phyloP scores from a whole-genome alignment of 2,113 vertebrate species.

The Lutjanus erythropterus region DNA sequence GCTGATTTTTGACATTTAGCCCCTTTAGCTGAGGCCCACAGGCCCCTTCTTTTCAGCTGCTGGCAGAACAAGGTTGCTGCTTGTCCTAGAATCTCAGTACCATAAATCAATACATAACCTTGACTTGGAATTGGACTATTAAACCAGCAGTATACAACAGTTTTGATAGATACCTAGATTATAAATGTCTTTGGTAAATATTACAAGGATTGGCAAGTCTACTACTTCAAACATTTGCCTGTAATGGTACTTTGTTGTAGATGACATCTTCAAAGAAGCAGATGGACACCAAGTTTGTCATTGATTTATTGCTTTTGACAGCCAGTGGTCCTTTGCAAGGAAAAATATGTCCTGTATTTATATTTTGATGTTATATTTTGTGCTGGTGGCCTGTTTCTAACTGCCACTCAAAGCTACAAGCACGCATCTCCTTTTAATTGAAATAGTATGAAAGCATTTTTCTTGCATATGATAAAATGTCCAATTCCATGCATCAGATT shows the following conservation, averaged over 20 bases:
- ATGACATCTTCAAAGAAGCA: constrained; percentile 57
- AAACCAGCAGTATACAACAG: no score
- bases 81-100: constrained; percentile 46
- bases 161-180: constrained; percentile 12
- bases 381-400: constrained; percentile 38
- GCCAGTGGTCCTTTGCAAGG: constrained; percentile 19
- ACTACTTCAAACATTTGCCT: not conserved
- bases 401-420: not conserved
- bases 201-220: not conserved
- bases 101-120: constrained; percentile 59
- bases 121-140: constrained; percentile 18
- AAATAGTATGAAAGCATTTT: constrained; percentile 49
- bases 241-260: constrained; percentile 36
- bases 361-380: constrained; percentile 40
- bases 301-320: constrained; percentile 60
- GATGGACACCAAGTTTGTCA: constrained; percentile 23
- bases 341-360: constrained; percentile 44
- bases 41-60: constrained; percentile 59
- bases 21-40: constrained; percentile 52
- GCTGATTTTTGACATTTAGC: constrained; percentile 51
- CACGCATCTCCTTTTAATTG: constrained; percentile 35
- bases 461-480: constrained; percentile 14
- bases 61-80: constrained; percentile 56
- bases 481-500: not conserved
- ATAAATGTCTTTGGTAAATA: constrained; percentile 12